Evolutionary conservation across 2,888 invertebrate species (phyloP).

Genomic region (Noctuana brunneofusca): DNA sequence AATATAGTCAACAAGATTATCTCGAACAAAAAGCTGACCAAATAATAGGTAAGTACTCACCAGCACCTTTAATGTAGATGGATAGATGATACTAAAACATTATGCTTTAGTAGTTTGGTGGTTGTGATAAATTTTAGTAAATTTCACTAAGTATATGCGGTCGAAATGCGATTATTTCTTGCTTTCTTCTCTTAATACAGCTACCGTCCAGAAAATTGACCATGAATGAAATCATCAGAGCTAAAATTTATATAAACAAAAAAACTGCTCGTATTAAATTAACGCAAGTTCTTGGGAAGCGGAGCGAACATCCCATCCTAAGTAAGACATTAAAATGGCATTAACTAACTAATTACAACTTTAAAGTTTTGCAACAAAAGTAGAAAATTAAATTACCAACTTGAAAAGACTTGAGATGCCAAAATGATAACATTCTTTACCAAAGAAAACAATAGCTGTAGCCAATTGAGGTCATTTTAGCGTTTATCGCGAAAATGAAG

Average conservation of each 20-base stretch:
- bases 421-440: neutral
- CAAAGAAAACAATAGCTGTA: constrained; percentile 9
- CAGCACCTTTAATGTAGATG: neutral
- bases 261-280: neutral
- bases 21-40: neutral
- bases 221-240: too few species aligned
- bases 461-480: constrained; percentile 4
- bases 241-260: too few species aligned
- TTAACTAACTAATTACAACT: too few species aligned
- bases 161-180: too few species aligned
- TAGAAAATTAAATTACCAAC: neutral
- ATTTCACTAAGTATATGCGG: too few species aligned
- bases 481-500: constrained; percentile 5
- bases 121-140: too few species aligned
- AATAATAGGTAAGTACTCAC: too few species aligned
- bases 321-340: too few species aligned
- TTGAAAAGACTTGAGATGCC: neutral
- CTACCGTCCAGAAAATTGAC: too few species aligned
- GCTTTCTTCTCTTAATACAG: too few species aligned
- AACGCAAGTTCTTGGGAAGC: neutral
- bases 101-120: too few species aligned
- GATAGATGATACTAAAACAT: neutral
- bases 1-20: neutral
- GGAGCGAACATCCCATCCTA: neutral
- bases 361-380: neutral